Conservation (phyloP, 1,140 invertebrate genomes). For the Copidosoma floridanum region DNA sequence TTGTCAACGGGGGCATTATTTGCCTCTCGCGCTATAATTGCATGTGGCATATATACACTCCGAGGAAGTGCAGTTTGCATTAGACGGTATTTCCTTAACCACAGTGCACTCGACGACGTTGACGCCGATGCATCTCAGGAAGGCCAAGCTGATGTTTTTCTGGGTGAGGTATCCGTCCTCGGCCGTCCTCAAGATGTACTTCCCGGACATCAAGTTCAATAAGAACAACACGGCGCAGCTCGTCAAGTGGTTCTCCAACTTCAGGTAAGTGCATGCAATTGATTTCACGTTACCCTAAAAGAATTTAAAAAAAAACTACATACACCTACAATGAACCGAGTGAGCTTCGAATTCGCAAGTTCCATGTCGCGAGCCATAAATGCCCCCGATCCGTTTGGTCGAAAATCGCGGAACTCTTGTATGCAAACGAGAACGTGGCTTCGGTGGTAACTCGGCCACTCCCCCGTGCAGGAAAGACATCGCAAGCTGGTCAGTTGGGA, state of each 20-base stretch:
- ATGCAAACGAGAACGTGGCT: constrained; percentile 52
- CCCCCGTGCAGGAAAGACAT: constrained; percentile 41
- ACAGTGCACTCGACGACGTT: constrained; percentile 87
- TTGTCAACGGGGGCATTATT: too few relatives aligned
- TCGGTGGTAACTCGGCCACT: constrained; percentile 49
- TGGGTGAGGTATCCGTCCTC: constrained; percentile 99
- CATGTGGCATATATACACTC: too few relatives aligned
- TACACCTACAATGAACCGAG: too few relatives aligned
- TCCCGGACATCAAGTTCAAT: constrained; percentile 99
- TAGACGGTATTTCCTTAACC: constrained; percentile 67
- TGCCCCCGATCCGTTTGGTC: background rate
- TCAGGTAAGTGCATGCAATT: constrained; percentile 95
- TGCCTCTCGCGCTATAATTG: too few relatives aligned
- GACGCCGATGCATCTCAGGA: constrained; percentile 99
- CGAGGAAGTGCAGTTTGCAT: too few relatives aligned
- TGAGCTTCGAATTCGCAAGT: too few relatives aligned
- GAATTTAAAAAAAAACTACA: too few relatives aligned
- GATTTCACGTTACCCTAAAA: too few relatives aligned
- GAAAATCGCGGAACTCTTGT: constrained; percentile 32
- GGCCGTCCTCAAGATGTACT: constrained; percentile 98
- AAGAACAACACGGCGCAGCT: constrained; percentile 99
- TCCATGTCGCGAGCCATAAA: background rate
- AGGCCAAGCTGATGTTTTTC: constrained; percentile 99
- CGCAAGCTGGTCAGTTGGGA: background rate
- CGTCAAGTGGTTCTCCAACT: constrained; percentile 99